Evolutionary conservation across 2,797 vertebrate genomes (phyloP).

Genomic region (Mus minutoides): DNA sequence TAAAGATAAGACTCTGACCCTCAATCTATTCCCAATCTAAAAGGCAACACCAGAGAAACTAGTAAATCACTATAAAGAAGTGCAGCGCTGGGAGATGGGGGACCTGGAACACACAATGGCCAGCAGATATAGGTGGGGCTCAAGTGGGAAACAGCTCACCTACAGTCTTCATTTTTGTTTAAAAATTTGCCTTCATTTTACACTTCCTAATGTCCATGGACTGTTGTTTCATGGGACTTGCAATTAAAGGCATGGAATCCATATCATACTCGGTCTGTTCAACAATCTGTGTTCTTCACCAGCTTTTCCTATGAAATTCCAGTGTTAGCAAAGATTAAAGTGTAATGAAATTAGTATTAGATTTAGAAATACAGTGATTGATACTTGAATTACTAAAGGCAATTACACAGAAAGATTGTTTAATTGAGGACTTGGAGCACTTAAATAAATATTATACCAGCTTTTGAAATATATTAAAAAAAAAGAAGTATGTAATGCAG

Average conservation of each 20-base stretch:
- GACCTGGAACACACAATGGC: background rate
- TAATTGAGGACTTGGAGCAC: slow-evolving; percentile 36
- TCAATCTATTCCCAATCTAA: background rate
- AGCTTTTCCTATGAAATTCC: slow-evolving; percentile 53
- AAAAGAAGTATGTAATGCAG: slow-evolving; percentile 31
- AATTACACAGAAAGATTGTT: slow-evolving; percentile 66
- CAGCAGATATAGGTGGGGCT: background rate
- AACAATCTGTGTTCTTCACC: slow-evolving; percentile 56
- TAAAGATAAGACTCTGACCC: background rate
- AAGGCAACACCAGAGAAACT: slow-evolving; percentile 35
- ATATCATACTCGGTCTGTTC: slow-evolving; percentile 61
- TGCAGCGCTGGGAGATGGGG: background rate
- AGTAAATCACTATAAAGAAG: slow-evolving; percentile 8
- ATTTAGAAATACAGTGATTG: slow-evolving; percentile 49
- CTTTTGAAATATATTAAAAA: background rate
- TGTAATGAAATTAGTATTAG: slow-evolving; percentile 57
- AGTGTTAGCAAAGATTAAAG: slow-evolving; percentile 58
- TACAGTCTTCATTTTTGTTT: background rate
- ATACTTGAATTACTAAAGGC: slow-evolving; percentile 34
- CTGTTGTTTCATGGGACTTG: slow-evolving; percentile 12
- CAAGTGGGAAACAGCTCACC: background rate
- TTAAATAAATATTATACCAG: slow-evolving; percentile 55
- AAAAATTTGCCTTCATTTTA: slow-evolving; percentile 44
- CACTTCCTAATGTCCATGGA: slow-evolving; percentile 6
- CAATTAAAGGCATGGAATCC: slow-evolving; percentile 45